Conservation (phyloP, 2,888 invertebrate species). For the Girardia tigrina region DNA sequence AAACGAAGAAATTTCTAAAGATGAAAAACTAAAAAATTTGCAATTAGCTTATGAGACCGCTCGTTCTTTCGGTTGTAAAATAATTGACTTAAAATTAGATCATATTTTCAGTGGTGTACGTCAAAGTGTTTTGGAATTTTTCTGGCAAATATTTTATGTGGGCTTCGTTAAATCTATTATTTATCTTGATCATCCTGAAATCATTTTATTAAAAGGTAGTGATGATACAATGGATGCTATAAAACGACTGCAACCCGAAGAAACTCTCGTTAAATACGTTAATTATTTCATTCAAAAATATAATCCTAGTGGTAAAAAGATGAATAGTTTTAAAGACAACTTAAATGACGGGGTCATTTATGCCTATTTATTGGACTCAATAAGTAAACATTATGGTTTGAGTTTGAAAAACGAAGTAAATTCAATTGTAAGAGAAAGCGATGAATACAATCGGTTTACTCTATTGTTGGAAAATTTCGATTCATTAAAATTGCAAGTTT, state of each 20-base stretch:
- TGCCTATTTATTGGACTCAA: background rate
- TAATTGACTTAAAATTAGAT: background rate
- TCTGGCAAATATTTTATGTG: background rate
- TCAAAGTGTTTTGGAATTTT: conserved; percentile 1
- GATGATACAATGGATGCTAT: background rate
- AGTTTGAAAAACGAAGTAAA: background rate
- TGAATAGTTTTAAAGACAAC: background rate
- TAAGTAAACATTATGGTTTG: background rate
- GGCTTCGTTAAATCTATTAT: background rate
- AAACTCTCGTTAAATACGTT: background rate
- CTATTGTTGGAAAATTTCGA: background rate
- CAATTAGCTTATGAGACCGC: conserved; percentile 2
- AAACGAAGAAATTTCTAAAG: background rate
- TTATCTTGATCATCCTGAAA: conserved; percentile 1
- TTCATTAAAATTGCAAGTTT: background rate
- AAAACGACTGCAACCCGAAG: conserved; percentile 10
- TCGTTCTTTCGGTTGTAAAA: background rate
- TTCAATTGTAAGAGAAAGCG: background rate
- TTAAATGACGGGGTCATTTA: background rate
- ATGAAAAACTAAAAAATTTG: background rate
- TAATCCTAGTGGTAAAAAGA: background rate
- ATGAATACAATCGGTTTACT: background rate
- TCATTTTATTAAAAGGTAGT: background rate
- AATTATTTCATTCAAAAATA: background rate
- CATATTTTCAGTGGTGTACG: background rate